Evolutionary conservation across 2,113 vertebrate genomes (phyloP).

Genomic region (Ariopsis seemanni): DNA sequence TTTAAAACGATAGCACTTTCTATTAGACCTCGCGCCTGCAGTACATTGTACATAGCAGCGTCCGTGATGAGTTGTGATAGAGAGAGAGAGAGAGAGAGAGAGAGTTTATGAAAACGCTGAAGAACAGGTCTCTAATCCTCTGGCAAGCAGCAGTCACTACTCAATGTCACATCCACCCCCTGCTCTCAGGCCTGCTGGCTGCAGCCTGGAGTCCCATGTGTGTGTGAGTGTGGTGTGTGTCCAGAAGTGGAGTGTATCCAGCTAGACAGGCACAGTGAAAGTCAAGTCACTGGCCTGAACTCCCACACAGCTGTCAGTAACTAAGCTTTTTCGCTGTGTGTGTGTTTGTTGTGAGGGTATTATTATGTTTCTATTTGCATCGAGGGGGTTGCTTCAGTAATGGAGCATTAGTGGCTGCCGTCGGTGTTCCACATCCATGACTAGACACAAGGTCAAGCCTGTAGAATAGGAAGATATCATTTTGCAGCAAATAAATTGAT

Average conservation of each 20-base stretch:
- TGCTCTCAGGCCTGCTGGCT: constrained; percentile 33
- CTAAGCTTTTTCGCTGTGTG: constrained; percentile 4
- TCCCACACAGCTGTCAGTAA: constrained; percentile 44
- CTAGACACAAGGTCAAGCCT: neutral
- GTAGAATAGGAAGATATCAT: neutral
- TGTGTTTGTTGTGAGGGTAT: neutral
- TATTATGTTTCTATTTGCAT: constrained; percentile 10
- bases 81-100: neutral
- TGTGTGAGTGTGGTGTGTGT: constrained; percentile 5
- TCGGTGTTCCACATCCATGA: neutral
- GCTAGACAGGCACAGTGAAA: constrained; percentile 31
- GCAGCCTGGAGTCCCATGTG: constrained; percentile 2
- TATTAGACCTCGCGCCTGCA: neutral
- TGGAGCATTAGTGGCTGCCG: neutral
- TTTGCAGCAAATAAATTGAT: too few relatives aligned
- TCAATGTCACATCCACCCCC: constrained; percentile 59
- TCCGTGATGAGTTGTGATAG: constrained; percentile 13
- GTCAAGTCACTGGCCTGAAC: constrained; percentile 53
- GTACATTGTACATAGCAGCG: neutral
- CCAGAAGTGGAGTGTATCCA: constrained; percentile 24
- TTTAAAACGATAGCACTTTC: neutral
- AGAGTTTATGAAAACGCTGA: constrained; percentile 14
- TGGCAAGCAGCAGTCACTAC: constrained; percentile 29
- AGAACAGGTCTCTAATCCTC: constrained; percentile 46
- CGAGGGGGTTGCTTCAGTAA: neutral